A percentile compares a stretch with the other conserved stretches of the same genome.
Evolutionary conservation across 2,113 vertebrate species (phyloP).

Genomic region (Pterophyllum scalare): DNA sequence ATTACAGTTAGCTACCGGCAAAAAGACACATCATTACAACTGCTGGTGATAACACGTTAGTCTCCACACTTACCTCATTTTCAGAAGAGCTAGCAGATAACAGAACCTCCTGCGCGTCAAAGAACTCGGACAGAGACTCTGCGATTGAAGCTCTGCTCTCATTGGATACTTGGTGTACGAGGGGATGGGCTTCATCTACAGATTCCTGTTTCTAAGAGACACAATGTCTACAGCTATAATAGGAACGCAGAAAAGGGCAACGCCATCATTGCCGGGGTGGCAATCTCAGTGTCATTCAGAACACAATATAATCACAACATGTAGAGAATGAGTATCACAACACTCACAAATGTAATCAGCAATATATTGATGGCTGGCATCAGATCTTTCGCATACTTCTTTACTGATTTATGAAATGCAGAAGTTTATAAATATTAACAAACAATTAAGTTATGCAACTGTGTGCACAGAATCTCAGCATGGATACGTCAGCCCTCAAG

Average conservation of each 20-base stretch:
- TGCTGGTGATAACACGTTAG: background rate
- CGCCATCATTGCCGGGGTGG: background rate
- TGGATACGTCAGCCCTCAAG: background rate
- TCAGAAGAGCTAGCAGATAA: slow-evolving; percentile 97
- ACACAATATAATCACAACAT: background rate
- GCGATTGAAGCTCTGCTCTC: slow-evolving; percentile 93
- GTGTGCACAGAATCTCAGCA: background rate
- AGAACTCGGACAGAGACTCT: slow-evolving; percentile 96
- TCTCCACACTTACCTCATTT: slow-evolving; percentile 87
- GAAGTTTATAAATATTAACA: background rate
- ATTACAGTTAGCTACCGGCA: background rate
- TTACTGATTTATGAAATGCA: background rate
- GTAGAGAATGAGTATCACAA: background rate
- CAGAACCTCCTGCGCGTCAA: slow-evolving; percentile 96
- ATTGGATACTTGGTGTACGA: slow-evolving; percentile 93
- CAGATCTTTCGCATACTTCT: background rate
- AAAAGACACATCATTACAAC: background rate
- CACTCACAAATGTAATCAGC: background rate
- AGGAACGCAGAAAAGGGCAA: background rate
- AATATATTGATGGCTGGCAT: slow-evolving; percentile 23
- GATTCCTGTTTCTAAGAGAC: slow-evolving; percentile 85
- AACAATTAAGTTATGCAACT: background rate
- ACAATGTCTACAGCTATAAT: slow-evolving; percentile 33
- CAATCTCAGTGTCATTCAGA: background rate
- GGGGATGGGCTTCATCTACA: slow-evolving; percentile 81